Evolutionary conservation across 2,113 vertebrate genomes (phyloP), one percentile per base, ranked within the genome.

Genomic region (Solenodon paradoxus): DNA sequence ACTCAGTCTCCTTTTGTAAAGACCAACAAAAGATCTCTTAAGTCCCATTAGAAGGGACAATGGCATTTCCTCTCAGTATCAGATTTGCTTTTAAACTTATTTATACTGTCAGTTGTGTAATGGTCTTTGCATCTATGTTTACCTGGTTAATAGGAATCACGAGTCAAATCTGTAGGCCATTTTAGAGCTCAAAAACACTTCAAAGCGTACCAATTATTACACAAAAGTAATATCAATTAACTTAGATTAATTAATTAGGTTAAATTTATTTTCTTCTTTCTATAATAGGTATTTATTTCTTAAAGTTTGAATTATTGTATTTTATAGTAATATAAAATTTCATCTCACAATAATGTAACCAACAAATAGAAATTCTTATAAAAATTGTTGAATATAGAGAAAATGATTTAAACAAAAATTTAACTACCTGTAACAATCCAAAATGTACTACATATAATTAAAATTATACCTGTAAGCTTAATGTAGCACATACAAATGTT

Each of bases 51-150:
- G 1, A 3, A 57, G 8, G 26, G 24, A 51, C 81, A 96, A 74
- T 66, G 61, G 38, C 74, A 10, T 88, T 94, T 95, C 78, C 45
- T 88, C 38, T 51, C 38, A 81, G 71, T 71, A 61, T 66, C 42
- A 88, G 49, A 9, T 72, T 92, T 84, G 47, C 51, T 53, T 92
- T 95, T 71, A 92, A n/a, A 35, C 22, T 78, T 93, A 86, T 53
- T 93, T 71, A 82, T 57, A 35, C 51, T 92, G 72, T 55, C 71
- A 90, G 35, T 91, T 61, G 85, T 22, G 2, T 30, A 38, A 83
- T 12, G 22, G 64, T 64, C 32, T 78, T 22, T 57, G 20, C 72
- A 35, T 88, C 35, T 81, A 1, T 85, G 35, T 96, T 96, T 95
- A 92, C 55, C 26, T 86, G 12, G 11, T 47, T 77, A 45, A 49